Base-by-base conservation (phyloP, 2,797 vertebrate species). In the Poliocrania exsul region DNA sequence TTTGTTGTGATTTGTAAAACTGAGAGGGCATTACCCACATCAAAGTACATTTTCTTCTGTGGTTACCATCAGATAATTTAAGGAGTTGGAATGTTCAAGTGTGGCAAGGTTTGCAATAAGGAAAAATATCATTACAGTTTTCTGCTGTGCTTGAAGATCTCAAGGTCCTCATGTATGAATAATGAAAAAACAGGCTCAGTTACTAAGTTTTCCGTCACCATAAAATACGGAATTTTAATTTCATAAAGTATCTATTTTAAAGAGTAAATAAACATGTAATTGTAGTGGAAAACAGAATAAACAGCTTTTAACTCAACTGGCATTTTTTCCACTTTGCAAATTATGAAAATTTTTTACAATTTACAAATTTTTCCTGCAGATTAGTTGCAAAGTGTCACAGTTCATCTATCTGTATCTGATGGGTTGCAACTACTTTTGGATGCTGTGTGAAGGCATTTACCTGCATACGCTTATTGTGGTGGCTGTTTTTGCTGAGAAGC, bases 341-440 rank as follows among this genome's bases (percentile, higher is more conserved):
- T 75, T 64, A 21, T 47, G 37, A 69, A 26, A 29, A 44, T 72
- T 49, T 78, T 38, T 51, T 29, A 16, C 16, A 44, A 7, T 28
- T 72, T 35, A 62, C 35, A 60, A 65, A 13, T 49, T 20, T 12
- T 49, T 82, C n/a, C 86, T 40, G 8, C 95, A 99, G 99, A 96
- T 98, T 12, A 99, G 98, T 89, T 99, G 99, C 95, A 99, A 99
- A 97, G 98, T 99, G 25, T 99, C 97, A 16, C 98, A 98, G 92
- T 99, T 99, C 90, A 98, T 99, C 79, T 99, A 99, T 84, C 97
- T 99, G 15, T 99, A 99, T 95, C 97, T 99, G 70, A 99, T 99
- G 96, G 98, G 99, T 64, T 99, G 99, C 95, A 99, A 99, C 92
- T 99, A 99, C 97, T 99, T 99, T 88, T 99, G 99, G 99, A 99